Percentiles rank a stretch among this genome's conserved stretches.
phyloP scores from a whole-genome alignment of 2,888 invertebrate species.

The Meghimatium bilineatum region DNA sequence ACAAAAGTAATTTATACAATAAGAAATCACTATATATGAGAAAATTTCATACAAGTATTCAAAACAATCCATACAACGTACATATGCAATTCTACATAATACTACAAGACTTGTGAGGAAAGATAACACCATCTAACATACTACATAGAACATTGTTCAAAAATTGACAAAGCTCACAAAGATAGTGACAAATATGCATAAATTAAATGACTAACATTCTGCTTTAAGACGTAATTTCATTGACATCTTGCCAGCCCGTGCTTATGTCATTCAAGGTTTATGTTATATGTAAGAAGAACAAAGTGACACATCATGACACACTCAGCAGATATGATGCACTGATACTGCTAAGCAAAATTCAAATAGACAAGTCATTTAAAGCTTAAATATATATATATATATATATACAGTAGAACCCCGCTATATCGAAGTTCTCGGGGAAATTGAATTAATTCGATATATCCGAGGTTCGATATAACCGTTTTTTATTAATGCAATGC shows the following conservation, averaged over 20 bases:
- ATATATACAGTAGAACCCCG: no score
- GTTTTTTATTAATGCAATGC: no score
- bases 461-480: no score
- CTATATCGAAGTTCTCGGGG: no score
- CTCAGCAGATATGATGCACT: neutral
- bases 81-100: neutral
- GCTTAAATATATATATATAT: no score
- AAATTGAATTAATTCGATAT: no score
- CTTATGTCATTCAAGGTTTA: neutral
- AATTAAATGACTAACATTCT: neutral
- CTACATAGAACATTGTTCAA: slow-evolving; percentile 1
- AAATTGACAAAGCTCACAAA: neutral
- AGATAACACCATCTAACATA: slow-evolving; percentile 3
- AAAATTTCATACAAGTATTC: no score
- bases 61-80: no score
- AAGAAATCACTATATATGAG: no score
- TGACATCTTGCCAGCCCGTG: neutral
- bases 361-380: no score
- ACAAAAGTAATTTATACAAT: no score
- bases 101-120: slow-evolving; percentile 9
- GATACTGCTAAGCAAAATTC: neutral
- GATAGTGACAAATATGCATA: neutral
- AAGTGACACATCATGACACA: neutral
- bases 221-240: neutral
- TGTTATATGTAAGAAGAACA: neutral